Evolutionary conservation across 2,888 invertebrate species (phyloP).

Genomic region (Acleris laterana): DNA sequence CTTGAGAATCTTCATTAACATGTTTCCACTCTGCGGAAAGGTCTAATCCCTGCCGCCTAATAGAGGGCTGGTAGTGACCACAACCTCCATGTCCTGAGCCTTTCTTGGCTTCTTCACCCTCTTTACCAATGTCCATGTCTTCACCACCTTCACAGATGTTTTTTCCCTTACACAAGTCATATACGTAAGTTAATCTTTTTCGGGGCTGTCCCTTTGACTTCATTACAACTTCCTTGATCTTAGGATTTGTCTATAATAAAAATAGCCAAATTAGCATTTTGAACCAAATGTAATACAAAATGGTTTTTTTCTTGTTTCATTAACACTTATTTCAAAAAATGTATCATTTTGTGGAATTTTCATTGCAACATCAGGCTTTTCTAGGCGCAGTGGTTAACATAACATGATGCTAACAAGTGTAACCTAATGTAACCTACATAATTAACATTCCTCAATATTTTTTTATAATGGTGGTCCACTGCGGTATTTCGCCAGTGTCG

Average conservation of each 20-base stretch:
- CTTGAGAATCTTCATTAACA: conserved; percentile 98
- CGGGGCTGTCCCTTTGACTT: conserved; percentile 98
- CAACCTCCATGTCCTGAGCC: conserved; percentile 95
- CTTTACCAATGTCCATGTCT: conserved; percentile 96
- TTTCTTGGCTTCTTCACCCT: conserved; percentile 86
- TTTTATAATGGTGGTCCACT: no score
- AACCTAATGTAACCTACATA: no score
- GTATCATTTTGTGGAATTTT: no score
- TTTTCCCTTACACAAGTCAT: conserved; percentile 99
- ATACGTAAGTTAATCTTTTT: conserved; percentile 96
- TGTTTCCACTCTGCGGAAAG: conserved; percentile 99
- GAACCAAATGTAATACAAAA: no score
- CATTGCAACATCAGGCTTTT: no score
- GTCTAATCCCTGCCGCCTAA: conserved; percentile 95
- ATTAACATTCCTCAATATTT: no score
- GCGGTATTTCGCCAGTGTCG: no score
- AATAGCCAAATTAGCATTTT: not conserved
- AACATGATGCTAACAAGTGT: no score
- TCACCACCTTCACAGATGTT: conserved; percentile 99
- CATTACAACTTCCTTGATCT: conserved; percentile 96
- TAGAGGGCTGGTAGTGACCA: conserved; percentile 98
- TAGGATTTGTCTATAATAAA: conserved; percentile 89
- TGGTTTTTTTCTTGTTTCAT: no score
- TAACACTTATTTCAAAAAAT: no score
- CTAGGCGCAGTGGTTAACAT: no score